These are phyloP conservation scores for Agrotis clavis DNA, from an alignment of 2,888 invertebrate genomes.

Conservation along the genomic window DNA sequence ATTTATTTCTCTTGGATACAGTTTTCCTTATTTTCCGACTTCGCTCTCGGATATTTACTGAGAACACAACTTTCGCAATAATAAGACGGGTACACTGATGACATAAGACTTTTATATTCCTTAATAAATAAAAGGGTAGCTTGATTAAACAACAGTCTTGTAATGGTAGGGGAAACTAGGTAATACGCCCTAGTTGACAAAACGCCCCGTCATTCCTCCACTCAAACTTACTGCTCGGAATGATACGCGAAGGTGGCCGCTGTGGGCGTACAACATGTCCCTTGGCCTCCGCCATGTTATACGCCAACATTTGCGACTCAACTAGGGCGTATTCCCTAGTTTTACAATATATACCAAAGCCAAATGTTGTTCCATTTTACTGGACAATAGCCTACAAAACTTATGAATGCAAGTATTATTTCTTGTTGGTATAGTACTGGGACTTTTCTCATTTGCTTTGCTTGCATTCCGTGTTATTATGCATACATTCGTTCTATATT, in stretches of 20 bases:
- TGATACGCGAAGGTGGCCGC: too few species aligned
- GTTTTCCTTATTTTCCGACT: slow-evolving; percentile 39
- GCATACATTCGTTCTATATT: background rate
- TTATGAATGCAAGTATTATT: slow-evolving; percentile 42
- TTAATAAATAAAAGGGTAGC: slow-evolving; percentile 40
- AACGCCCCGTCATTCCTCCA: too few species aligned
- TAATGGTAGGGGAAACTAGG: too few species aligned
- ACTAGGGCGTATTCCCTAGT: too few species aligned
- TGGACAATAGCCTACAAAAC: slow-evolving; percentile 31
- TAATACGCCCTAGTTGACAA: background rate
- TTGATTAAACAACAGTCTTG: slow-evolving; percentile 10
- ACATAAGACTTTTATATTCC: slow-evolving; percentile 46
- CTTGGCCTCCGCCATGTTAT: too few species aligned
- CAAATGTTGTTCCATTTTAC: slow-evolving; percentile 39
- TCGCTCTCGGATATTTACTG: slow-evolving; percentile 32
- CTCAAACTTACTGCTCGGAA: too few species aligned
- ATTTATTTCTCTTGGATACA: slow-evolving; percentile 37
- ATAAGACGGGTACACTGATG: slow-evolving; percentile 35
- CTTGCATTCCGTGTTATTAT: slow-evolving; percentile 17
- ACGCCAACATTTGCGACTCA: too few species aligned
- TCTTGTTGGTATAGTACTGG: slow-evolving; percentile 9
- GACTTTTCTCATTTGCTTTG: slow-evolving; percentile 8
- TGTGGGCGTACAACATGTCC: too few species aligned
- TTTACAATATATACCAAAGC: background rate
- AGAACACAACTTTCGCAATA: slow-evolving; percentile 51